Conservation (phyloP, 2,888 invertebrate genomes). For the Patella depressa region DNA sequence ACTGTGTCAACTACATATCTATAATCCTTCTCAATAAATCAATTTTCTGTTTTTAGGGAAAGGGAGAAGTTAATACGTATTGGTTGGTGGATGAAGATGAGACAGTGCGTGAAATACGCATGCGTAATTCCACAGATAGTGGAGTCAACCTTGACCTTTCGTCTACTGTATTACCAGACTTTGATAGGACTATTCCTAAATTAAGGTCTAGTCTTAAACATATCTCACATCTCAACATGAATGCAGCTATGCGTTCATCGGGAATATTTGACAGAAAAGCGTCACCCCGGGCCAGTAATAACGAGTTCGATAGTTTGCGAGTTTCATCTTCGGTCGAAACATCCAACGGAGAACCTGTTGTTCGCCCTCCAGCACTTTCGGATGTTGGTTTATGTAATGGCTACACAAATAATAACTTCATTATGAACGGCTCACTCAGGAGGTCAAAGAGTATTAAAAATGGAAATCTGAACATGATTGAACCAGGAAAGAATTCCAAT, state of each 20-base stretch:
- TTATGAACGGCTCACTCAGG: slow-evolving; percentile 1
- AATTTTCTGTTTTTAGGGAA: slow-evolving; percentile 56
- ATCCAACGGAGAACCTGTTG: not conserved
- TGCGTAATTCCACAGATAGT: slow-evolving; percentile 32
- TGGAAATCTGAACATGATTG: not conserved
- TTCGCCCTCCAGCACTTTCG: not conserved
- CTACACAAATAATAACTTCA: not conserved
- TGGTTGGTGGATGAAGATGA: slow-evolving; percentile 54
- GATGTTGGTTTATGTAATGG: slow-evolving; percentile 1
- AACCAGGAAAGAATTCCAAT: not conserved
- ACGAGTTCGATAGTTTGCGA: not conserved
- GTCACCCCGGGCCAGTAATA: not conserved
- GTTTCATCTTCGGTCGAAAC: not conserved
- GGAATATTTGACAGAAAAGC: not conserved
- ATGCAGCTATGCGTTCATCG: slow-evolving; percentile 24
- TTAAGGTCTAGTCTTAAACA: not conserved
- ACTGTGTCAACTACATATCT: not conserved
- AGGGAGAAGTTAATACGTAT: slow-evolving; percentile 67
- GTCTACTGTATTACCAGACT: slow-evolving; percentile 12
- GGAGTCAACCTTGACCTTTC: slow-evolving; percentile 29
- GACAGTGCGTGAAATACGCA: slow-evolving; percentile 26
- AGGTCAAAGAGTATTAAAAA: not conserved
- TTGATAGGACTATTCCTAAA: not conserved
- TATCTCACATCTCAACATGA: slow-evolving; percentile 21
- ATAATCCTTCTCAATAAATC: not conserved